Conservation (phyloP, 2,797 vertebrate species). For the Silurus aristotelis region DNA sequence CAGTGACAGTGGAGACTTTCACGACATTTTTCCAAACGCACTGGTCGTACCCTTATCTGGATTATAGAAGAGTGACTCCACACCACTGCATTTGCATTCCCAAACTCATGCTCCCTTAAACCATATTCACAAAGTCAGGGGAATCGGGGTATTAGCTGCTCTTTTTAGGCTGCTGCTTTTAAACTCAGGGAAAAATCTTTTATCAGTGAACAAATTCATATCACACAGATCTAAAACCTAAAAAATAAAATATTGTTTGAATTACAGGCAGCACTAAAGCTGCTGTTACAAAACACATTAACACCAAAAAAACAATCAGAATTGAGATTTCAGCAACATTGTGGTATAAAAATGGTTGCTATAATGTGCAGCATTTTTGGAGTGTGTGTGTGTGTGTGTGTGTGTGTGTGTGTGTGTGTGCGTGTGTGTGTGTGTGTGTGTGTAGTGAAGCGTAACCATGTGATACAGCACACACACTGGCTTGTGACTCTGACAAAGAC, state of each 20-base stretch:
- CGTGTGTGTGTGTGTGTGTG: background rate
- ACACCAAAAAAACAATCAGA: background rate
- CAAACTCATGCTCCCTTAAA: background rate
- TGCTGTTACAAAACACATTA: background rate
- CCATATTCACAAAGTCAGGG: background rate
- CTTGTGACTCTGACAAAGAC: constrained; percentile 20
- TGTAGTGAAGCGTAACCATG: background rate
- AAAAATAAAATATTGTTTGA: background rate
- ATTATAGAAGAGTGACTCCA: background rate
- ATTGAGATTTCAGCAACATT: background rate
- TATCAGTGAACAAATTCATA: no score
- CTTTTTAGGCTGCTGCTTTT: background rate
- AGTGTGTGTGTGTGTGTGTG: background rate
- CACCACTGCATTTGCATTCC: background rate
- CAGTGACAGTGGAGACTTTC: background rate
- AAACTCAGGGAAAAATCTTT: background rate
- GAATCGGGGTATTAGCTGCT: background rate
- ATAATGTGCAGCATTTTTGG: background rate
- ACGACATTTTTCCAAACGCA: background rate
- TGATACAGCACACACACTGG: constrained; percentile 8
- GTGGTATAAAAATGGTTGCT: background rate
- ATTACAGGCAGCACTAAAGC: background rate
- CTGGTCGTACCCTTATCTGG: background rate
- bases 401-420: background rate
- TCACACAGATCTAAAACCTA: background rate